Evolutionary conservation across 2,113 vertebrate species (phyloP).

Genomic region (Amazona vittata): DNA sequence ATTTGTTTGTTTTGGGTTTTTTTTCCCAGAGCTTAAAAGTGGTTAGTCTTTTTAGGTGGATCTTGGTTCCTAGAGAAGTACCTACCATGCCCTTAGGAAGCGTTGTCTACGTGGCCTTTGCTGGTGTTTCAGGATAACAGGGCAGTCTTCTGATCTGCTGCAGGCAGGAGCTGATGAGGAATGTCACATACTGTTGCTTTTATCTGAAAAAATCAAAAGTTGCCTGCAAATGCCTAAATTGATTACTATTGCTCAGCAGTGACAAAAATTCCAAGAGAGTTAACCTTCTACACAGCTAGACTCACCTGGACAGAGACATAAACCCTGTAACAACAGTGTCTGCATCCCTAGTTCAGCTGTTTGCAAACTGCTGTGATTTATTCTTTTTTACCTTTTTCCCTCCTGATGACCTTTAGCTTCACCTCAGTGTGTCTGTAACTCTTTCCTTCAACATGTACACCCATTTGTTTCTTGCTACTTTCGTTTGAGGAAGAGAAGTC

Average conservation of each 20-base stretch:
- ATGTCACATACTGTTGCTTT: not conserved
- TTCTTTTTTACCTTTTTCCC: not conserved
- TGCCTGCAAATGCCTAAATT: not conserved
- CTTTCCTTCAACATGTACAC: not conserved
- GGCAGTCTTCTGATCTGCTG: not conserved
- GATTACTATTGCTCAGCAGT: not conserved
- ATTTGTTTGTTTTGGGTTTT: not conserved
- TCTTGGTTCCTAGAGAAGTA: not conserved
- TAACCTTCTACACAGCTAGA: not conserved
- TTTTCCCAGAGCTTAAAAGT: not conserved
- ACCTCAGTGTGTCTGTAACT: not conserved
- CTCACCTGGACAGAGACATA: not conserved
- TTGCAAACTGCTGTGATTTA: not conserved
- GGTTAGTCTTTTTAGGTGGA: not conserved
- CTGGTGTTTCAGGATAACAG: not conserved
- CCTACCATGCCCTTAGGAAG: not conserved
- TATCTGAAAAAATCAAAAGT: not conserved
- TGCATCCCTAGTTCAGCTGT: not conserved
- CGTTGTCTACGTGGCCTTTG: rapidly evolving
- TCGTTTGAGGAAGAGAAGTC: not conserved
- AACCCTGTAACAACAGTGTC: not conserved
- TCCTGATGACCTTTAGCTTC: not conserved
- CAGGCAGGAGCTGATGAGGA: not conserved
- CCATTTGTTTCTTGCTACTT: not conserved
- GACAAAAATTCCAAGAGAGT: not conserved